A percentile compares a stretch with the other conserved stretches of the same genome.
These are phyloP conservation scores for Coptodon bakossiorum DNA, from an alignment of 2,113 vertebrate genomes.

Conservation along the genomic window DNA sequence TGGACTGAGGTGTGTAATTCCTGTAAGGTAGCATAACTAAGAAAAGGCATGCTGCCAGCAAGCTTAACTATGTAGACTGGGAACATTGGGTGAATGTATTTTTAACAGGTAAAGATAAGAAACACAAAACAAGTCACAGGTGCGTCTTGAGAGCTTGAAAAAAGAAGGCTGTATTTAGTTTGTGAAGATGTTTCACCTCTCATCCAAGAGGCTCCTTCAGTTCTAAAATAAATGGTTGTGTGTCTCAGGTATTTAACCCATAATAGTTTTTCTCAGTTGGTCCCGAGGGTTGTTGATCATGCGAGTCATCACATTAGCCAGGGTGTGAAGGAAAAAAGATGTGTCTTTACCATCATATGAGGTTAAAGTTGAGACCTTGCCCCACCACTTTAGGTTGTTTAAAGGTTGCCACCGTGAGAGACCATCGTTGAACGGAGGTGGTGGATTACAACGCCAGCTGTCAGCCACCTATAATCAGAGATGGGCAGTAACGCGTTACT, in stretches of 20 bases:
- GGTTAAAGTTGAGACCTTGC: not conserved
- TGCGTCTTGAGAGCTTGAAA: too few relatives aligned
- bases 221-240: too few relatives aligned
- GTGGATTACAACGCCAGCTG: too few relatives aligned
- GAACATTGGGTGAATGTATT: not conserved
- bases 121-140: too few relatives aligned
- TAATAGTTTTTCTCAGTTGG: not conserved
- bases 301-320: not conserved
- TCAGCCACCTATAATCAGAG: too few relatives aligned
- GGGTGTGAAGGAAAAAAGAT: not conserved
- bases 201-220: not conserved
- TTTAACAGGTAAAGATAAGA: not conserved
- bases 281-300: not conserved
- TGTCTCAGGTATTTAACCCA: not conserved
- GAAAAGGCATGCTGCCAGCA: rapidly evolving
- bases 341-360: not conserved
- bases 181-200: too few relatives aligned
- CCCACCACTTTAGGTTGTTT: not conserved
- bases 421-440: too few relatives aligned
- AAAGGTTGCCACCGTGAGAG: too few relatives aligned
- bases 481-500: too few relatives aligned
- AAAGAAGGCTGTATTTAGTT: too few relatives aligned
- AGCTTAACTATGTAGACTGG: not conserved
- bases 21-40: not conserved
- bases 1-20: not conserved